Evolutionary conservation across 2,113 vertebrate genomes (phyloP).

Genomic region (Hoplias malabaricus): DNA sequence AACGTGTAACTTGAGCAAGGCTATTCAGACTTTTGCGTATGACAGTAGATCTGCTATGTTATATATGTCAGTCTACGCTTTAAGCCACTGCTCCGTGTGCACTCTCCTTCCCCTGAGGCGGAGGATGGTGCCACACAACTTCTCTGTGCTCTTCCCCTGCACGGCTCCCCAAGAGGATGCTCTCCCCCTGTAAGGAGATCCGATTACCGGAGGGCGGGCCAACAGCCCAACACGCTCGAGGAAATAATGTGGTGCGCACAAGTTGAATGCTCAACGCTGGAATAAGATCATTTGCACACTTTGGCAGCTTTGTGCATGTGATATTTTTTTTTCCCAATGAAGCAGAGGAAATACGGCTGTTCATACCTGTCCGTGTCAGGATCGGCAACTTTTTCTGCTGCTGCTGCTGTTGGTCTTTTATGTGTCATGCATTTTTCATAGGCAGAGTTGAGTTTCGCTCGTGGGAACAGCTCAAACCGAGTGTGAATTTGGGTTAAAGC

Average conservation of each 20-base stretch:
- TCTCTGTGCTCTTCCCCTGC: conserved; percentile 38
- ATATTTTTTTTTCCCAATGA: conserved; percentile 24
- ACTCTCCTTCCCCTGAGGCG: conserved; percentile 33
- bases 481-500: conserved; percentile 23
- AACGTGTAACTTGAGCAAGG: too few relatives aligned
- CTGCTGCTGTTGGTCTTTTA: not conserved
- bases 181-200: conserved; percentile 47
- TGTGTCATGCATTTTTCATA: conserved; percentile 38
- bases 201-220: conserved; percentile 51
- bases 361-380: conserved; percentile 4
- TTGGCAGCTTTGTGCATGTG: conserved; percentile 12
- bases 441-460: conserved; percentile 31
- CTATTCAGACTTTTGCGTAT: too few relatives aligned
- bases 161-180: conserved; percentile 41
- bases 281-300: conserved; percentile 40
- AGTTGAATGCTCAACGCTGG: conserved; percentile 33
- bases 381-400: not conserved
- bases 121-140: conserved; percentile 35
- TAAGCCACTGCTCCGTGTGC: not conserved
- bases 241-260: conserved; percentile 47
- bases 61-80: conserved; percentile 16
- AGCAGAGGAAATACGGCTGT: conserved; percentile 12
- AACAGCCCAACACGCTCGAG: conserved; percentile 39
- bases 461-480: conserved; percentile 31
- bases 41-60: not conserved